Evolutionary conservation across 2,797 vertebrate genomes (phyloP).

Genomic region (Diplodus sargus): DNA sequence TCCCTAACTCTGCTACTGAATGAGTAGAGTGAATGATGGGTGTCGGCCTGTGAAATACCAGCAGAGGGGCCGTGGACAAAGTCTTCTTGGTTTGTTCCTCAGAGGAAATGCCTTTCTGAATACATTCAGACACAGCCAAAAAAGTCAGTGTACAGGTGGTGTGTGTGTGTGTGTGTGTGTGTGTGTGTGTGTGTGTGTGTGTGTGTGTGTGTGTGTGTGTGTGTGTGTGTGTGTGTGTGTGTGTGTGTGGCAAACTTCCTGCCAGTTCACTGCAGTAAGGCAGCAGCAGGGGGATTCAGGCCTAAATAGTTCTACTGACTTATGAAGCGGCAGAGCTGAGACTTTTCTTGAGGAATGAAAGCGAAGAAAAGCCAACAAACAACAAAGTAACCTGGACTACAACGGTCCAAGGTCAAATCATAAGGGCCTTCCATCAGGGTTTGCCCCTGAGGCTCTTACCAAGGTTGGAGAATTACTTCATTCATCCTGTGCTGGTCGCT

Average conservation of each 20-base stretch:
- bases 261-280: conserved; percentile 4
- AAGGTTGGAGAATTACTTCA: conserved; percentile 11
- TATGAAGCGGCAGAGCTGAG: neutral
- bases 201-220: conserved; percentile 18
- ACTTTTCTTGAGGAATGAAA: conserved; percentile 18
- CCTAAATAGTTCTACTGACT: conserved; percentile 16
- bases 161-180: conserved; percentile 17
- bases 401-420: neutral
- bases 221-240: conserved; percentile 7
- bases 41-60: conserved; percentile 48
- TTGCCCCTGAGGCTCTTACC: neutral
- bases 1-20: conserved; percentile 9
- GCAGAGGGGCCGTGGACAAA: conserved; percentile 37
- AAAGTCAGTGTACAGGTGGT: conserved; percentile 41
- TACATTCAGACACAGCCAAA: conserved; percentile 36
- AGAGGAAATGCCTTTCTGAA: conserved; percentile 65
- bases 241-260: conserved; percentile 26
- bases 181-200: conserved; percentile 13
- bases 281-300: conserved; percentile 4
- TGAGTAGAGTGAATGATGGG: conserved; percentile 36
- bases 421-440: neutral
- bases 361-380: neutral
- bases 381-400: conserved; percentile 1
- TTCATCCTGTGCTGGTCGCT: conserved; percentile 17
- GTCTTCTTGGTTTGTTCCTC: conserved; percentile 49